Conservation (phyloP, 2,888 invertebrate genomes). For the Ptilodon capucinus region DNA sequence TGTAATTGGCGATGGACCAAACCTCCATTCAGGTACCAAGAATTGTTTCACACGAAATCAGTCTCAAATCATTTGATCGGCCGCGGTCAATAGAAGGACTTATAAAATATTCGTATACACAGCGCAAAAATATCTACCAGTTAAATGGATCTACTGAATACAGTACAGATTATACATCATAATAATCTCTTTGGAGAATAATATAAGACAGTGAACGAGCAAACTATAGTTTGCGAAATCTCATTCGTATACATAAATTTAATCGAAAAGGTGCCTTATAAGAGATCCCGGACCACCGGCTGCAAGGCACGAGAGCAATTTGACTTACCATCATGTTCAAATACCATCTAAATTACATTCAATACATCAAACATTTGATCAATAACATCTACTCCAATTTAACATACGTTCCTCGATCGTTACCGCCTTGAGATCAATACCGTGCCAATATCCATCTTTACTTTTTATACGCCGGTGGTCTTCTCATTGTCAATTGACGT, state of each 20-base stretch:
- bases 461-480: conserved; percentile 61
- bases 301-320: conserved; percentile 75
- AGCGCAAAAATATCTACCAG: conserved; percentile 69
- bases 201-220: conserved; percentile 51
- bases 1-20: not conserved
- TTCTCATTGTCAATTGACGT: conserved; percentile 53
- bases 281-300: conserved; percentile 59
- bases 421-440: conserved; percentile 54
- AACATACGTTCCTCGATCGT: conserved; percentile 21
- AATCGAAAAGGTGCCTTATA: conserved; percentile 51
- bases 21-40: not conserved
- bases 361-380: conserved; percentile 32
- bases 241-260: conserved; percentile 48
- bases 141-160: conserved; percentile 55
- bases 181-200: conserved; percentile 77
- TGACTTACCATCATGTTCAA: conserved; percentile 53
- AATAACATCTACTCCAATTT: conserved; percentile 29
- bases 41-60: not conserved
- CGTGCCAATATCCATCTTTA: conserved; percentile 65
- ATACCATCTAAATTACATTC: conserved; percentile 45
- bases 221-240: conserved; percentile 60
- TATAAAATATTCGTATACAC: conserved; percentile 76
- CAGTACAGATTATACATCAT: conserved; percentile 55
- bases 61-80: conserved; percentile 44
- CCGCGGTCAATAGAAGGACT: conserved; percentile 57